A percentile compares a stretch with the other conserved stretches of the same genome.
Conservation (phyloP, 2,113 vertebrate species). For the Typhlomys cinereus region DNA sequence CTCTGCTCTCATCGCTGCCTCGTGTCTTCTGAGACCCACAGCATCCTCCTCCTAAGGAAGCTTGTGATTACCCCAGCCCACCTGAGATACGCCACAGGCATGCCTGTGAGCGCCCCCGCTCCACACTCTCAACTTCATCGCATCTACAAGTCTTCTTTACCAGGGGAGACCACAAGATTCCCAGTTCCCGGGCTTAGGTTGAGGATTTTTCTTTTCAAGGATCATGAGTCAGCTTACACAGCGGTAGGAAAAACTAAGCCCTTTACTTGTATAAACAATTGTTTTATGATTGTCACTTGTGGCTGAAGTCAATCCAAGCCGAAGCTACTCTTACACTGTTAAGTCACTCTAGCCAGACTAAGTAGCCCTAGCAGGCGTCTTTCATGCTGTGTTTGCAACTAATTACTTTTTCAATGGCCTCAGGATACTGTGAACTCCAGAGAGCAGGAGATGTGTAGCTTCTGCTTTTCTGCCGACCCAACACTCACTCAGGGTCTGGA, state of each 20-base stretch:
- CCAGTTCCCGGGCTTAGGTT: neutral
- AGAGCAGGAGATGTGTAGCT: neutral
- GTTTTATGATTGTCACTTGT: neutral
- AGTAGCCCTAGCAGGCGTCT: neutral
- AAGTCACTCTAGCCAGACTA: neutral
- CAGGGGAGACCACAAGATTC: neutral
- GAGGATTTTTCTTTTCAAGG: neutral
- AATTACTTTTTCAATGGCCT: neutral
- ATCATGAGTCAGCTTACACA: neutral
- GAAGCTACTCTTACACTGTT: neutral
- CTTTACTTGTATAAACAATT: neutral
- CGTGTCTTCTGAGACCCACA: neutral
- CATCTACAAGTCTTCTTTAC: neutral
- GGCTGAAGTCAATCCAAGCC: neutral
- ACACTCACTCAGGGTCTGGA: neutral
- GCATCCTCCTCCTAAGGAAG: neutral
- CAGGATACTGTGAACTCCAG: neutral
- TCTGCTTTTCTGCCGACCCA: neutral
- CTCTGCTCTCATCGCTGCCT: neutral
- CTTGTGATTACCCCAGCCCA: neutral
- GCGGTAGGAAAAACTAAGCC: neutral
- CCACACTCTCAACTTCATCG: neutral
- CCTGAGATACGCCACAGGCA: neutral
- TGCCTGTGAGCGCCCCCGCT: neutral
- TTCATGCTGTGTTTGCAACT: neutral